These are phyloP conservation scores for Babylonia areolata DNA, from an alignment of 1,140 invertebrate species.

Conservation along the genomic window DNA sequence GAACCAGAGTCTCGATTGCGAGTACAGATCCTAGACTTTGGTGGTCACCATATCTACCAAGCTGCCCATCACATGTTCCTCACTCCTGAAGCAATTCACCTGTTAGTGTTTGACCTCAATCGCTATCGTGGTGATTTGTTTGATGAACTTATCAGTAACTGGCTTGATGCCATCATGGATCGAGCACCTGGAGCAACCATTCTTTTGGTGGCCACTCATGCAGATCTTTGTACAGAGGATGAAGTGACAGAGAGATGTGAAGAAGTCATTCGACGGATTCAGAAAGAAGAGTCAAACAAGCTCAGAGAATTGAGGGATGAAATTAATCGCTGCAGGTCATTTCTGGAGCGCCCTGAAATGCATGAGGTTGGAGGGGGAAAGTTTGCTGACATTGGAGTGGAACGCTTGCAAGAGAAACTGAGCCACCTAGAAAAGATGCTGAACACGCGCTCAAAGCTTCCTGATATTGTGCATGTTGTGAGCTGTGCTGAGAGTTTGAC, in stretches of 20 bases:
- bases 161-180: conserved; percentile 71
- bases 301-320: conserved; percentile 57
- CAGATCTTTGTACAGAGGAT: conserved; percentile 63
- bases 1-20: conserved; percentile 67
- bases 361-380: conserved; percentile 50
- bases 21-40: conserved; percentile 75
- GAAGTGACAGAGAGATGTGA: conserved; percentile 55
- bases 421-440: conserved; percentile 62
- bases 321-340: conserved; percentile 47
- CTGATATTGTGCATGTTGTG: conserved; percentile 56
- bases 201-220: conserved; percentile 67
- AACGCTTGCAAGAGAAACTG: conserved; percentile 57
- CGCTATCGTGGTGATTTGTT: conserved; percentile 57
- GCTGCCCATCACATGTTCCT: conserved; percentile 75
- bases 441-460: conserved; percentile 58
- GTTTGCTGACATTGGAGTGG: conserved; percentile 63
- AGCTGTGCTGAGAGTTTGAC: conserved; percentile 67
- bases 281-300: conserved; percentile 60
- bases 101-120: conserved; percentile 74
- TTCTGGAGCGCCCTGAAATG: conserved; percentile 46
- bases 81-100: conserved; percentile 73
- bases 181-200: conserved; percentile 67
- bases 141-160: conserved; percentile 64
- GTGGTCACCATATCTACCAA: conserved; percentile 73
- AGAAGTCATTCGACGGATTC: conserved; percentile 61